Conservation (phyloP, 2,888 invertebrate species). For the Tricholauxania praeusta region DNA sequence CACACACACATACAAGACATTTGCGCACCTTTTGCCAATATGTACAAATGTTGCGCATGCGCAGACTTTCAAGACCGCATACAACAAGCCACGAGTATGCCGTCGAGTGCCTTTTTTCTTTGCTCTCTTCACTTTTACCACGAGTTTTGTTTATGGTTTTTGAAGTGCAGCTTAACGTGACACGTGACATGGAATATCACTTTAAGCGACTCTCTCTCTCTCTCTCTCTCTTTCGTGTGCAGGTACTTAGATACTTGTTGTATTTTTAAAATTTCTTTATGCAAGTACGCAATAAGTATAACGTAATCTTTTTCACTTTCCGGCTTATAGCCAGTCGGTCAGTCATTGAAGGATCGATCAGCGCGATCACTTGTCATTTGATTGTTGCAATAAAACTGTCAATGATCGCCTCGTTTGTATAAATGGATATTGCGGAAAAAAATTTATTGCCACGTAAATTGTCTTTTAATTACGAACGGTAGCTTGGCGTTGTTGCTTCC, state of each 20-base stretch:
- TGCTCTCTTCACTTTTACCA: slow-evolving; percentile 5
- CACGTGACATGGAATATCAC: slow-evolving; percentile 67
- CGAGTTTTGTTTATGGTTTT: slow-evolving; percentile 33
- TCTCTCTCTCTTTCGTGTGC: slow-evolving; percentile 12
- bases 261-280: slow-evolving; percentile 4
- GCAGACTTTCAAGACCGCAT: slow-evolving; percentile 21
- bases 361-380: slow-evolving; percentile 1
- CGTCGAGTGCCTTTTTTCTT: not conserved
- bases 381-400: not conserved
- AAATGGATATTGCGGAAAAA: too few species aligned
- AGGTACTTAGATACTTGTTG: slow-evolving; percentile 4
- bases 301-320: not conserved
- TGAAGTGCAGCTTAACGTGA: slow-evolving; percentile 48
- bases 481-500: not conserved
- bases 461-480: slow-evolving; percentile 5
- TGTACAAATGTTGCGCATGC: not conserved
- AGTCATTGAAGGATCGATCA: not conserved
- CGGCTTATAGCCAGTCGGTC: slow-evolving; percentile 10
- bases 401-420: too few species aligned
- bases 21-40: slow-evolving; percentile 19
- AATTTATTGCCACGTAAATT: not conserved
- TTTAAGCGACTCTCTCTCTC: slow-evolving; percentile 53
- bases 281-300: not conserved
- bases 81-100: not conserved
- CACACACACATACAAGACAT: slow-evolving; percentile 18